Evolutionary conservation across 2,113 vertebrate species (phyloP).

Genomic region (Erinaceus europaeus): DNA sequence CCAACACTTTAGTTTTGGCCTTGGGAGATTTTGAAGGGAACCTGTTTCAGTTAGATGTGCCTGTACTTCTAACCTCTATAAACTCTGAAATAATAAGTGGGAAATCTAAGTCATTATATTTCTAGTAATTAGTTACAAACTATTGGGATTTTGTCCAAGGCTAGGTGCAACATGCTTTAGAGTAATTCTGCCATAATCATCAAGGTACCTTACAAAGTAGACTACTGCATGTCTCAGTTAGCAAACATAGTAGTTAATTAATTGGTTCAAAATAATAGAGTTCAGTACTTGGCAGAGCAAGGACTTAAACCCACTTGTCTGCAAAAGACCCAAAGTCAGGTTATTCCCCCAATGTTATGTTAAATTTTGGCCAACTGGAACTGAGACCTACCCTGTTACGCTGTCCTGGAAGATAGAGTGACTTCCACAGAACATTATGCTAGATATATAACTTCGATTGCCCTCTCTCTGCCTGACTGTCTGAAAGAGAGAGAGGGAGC

Average conservation of each 20-base stretch:
- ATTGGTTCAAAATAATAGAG: background rate
- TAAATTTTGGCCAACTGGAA: background rate
- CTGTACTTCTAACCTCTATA: background rate
- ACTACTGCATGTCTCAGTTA: background rate
- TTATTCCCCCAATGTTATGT: background rate
- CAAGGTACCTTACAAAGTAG: no score
- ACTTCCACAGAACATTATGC: background rate
- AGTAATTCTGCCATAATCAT: background rate
- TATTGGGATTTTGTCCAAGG: background rate
- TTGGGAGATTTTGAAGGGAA: background rate
- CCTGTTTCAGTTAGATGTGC: background rate
- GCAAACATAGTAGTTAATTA: background rate
- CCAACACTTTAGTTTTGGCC: background rate
- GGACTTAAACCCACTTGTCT: background rate
- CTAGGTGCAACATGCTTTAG: background rate
- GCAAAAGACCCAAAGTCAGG: background rate
- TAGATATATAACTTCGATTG: background rate
- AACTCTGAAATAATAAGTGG: background rate
- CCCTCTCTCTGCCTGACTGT: background rate
- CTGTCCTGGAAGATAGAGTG: no score
- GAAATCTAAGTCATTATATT: background rate
- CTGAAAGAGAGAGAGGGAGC: background rate
- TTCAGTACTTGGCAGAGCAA: background rate
- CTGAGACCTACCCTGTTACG: background rate
- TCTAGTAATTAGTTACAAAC: background rate